Evolutionary conservation across 2,113 vertebrate species (phyloP), one percentile per base, ranked within the genome.

Genomic region (Hippocampus mohnikei): DNA sequence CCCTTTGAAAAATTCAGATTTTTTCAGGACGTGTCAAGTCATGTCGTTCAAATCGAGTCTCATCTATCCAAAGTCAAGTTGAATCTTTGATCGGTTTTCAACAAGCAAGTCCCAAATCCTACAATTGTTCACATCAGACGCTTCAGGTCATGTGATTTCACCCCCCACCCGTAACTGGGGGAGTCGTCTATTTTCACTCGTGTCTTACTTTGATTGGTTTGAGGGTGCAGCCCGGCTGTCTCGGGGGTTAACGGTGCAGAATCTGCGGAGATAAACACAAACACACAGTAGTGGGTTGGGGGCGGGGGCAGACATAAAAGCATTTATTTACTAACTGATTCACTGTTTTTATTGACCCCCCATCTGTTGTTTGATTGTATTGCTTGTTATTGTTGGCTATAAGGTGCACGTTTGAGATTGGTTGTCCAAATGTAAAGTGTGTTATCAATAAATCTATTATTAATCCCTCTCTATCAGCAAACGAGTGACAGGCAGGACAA

Each of bases 171-270:
- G 20, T 7, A 6, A 13, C 42, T 44, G 42, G 42, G 3, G 33
- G 16, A 62, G 40, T 64, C 42, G 33, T 23, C 33, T 2, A 27
- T 65, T 44, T 44, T 42, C 41, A 18, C 44, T 25, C 10, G 7
- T 44, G 6, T 65, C 63, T 46, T 48, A 65, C 63, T 27, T 46
- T 25, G 63, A 46, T 23, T 48, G 23, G 63, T 42, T 15, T 46
- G 63, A 65, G n/a, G 2, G 21, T 65, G 41, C 41, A 46, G 42
- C 13, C 2, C 63, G 25, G n/a, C 42, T 18, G 41, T 65, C 63
- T 65, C 63, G 3, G 63, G 63, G 41, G 41, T 65, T 25, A 65
- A 27, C 15, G 42, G 23, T 44, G 42, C 63, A 27, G 63, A 65
- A n/a, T 65, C 63, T 65, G 63, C 41, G 15, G 21, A 27, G 23